A percentile compares a stretch with the other conserved stretches of the same genome.
Conservation (phyloP, 2,888 invertebrate species). For the Tortrix viridana region DNA sequence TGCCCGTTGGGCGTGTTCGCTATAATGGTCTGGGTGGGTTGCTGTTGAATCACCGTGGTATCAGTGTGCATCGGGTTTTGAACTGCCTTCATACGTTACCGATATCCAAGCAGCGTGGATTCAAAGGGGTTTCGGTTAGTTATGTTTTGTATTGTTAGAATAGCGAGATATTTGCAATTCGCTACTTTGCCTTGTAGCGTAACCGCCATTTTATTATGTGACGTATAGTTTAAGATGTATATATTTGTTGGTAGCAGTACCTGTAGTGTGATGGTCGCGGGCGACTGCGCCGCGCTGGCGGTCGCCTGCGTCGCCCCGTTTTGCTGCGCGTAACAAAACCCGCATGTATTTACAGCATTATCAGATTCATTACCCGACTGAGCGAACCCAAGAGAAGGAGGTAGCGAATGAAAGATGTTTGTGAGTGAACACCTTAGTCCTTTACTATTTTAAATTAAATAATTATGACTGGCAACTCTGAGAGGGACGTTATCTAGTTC, state of each 20-base stretch:
- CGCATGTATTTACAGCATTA: slow-evolving; percentile 52
- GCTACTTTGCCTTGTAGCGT: no score
- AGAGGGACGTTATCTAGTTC: no score
- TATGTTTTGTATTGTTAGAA: not conserved
- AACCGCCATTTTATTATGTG: no score
- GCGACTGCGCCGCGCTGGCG: slow-evolving; percentile 57
- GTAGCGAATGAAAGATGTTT: no score
- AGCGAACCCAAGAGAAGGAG: no score
- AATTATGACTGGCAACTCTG: no score
- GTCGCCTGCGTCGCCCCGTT: slow-evolving; percentile 59
- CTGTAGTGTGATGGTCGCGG: slow-evolving; percentile 78
- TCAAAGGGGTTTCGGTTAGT: slow-evolving; percentile 35
- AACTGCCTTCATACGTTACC: slow-evolving; percentile 69
- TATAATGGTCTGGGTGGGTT: slow-evolving; percentile 86
- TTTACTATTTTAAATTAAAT: no score
- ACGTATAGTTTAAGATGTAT: not conserved
- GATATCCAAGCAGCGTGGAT: slow-evolving; percentile 60
- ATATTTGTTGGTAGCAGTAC: no score
- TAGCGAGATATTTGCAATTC: not conserved
- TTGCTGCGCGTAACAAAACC: slow-evolving; percentile 71
- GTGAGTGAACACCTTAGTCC: no score
- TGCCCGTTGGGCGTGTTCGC: slow-evolving; percentile 90
- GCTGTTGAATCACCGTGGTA: slow-evolving; percentile 62
- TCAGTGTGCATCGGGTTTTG: slow-evolving; percentile 74
- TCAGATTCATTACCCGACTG: not conserved